phyloP scores from a whole-genome alignment of 1,140 invertebrate species.

The Anthonomus grandis region DNA sequence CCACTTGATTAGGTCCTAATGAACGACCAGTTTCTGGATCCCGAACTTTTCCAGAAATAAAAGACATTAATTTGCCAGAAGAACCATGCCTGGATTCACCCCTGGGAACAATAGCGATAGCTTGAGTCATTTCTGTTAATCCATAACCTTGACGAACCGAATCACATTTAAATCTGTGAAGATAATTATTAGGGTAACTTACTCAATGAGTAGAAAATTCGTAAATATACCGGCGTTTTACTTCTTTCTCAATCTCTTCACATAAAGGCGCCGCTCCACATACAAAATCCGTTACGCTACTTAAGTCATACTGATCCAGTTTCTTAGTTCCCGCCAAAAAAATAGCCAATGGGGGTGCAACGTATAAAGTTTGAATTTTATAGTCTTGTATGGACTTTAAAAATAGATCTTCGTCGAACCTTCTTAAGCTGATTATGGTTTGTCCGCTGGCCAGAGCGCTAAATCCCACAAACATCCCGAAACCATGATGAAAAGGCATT shows the following conservation, averaged over 20 bases:
- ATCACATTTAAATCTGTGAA: no score
- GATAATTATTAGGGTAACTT: no score
- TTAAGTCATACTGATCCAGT: conserved; percentile 49
- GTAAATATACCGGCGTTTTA: conserved; percentile 47
- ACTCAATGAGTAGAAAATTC: no score
- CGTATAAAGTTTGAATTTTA: conserved; percentile 52
- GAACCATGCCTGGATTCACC: conserved; percentile 52
- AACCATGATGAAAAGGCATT: conserved; percentile 38
- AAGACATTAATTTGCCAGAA: conserved; percentile 55
- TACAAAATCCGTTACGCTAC: conserved; percentile 45
- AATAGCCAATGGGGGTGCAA: conserved; percentile 57
- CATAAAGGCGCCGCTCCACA: conserved; percentile 53
- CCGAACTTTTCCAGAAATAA: conserved; percentile 57
- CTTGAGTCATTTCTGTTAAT: conserved; percentile 62
- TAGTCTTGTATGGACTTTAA: conserved; percentile 54
- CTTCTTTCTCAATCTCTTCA: conserved; percentile 43
- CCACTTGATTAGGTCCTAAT: conserved; percentile 58
- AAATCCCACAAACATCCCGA: conserved; percentile 27
- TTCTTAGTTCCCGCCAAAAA: conserved; percentile 55
- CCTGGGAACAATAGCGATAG: conserved; percentile 28
- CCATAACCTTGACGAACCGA: conserved; percentile 60
- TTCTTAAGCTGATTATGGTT: conserved; percentile 42
- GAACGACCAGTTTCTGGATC: conserved; percentile 59
- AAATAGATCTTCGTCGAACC: conserved; percentile 61
- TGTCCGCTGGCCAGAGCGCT: conserved; percentile 12